Evolutionary conservation across 2,113 vertebrate genomes (phyloP), one percentile per base, ranked within the genome.

Genomic region (Nerophis lumbriciformis): DNA sequence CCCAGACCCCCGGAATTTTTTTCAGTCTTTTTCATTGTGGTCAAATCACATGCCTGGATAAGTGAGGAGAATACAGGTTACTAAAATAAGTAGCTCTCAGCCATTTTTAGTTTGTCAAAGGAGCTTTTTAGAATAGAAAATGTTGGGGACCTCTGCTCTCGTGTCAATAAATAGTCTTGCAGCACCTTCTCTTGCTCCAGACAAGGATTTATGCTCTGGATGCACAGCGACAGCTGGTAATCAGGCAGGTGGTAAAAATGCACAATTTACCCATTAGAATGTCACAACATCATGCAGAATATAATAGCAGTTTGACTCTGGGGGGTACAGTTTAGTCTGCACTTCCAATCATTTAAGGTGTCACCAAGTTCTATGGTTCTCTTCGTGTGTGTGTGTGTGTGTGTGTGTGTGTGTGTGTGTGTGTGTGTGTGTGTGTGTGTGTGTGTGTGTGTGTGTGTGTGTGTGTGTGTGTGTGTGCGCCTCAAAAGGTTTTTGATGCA

Each of bases 331-430:
- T 53, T 63, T 71, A 73, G 65, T 45, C 75, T 79, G 79, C 28
- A 28, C 78, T 72, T 76, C 80, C 83, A 75, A 70, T 86, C 75
- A 86, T 73, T 80, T 53, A 80, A 80, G 79, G 80, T 84, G 84
- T 84, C 80, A 83, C 79, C 65, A 73, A 62, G 57, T 59, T 48
- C 12, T 58, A 50, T 50, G 60, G 51, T 65, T 59, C 38, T 62
- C 62, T 19, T 42, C 66, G 56, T 39, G 10, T 9, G 8, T 8
- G 42, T 44, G 42, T 44, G 42, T 11, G 9, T 45, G 42, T 35
- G 49, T 45, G 50, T 55, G 21, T 28, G 14, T 37, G 48, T 45
- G 15, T 10, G 36, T 51, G 35, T 39, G 48, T 39, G 54, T 61
- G 60, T 16, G 36, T 49, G 12, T 1, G 6, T 10, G 21, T 44